These are phyloP conservation scores for Eremophila alpestris DNA, from an alignment of 2,797 vertebrate species.

Conservation along the genomic window DNA sequence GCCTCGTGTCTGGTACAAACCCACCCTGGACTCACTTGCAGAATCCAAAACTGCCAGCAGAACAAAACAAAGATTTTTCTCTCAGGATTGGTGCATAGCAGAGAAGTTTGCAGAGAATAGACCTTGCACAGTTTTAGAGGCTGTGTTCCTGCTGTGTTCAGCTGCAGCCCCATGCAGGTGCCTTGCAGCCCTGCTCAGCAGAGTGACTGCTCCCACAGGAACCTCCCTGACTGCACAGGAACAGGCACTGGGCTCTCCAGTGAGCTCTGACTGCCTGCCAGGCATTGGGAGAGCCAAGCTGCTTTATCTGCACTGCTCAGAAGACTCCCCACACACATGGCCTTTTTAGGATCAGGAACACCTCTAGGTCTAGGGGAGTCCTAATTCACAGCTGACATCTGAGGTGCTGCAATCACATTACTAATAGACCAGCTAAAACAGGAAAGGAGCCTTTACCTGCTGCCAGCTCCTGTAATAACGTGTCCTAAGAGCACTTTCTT, in stretches of 20 bases:
- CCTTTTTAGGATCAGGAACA: not conserved
- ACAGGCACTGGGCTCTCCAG: rapidly evolving
- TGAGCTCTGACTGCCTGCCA: not conserved
- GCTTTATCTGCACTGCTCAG: not conserved
- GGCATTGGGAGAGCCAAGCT: not conserved
- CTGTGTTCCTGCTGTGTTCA: not conserved
- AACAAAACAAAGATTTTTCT: not conserved
- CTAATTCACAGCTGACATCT: not conserved
- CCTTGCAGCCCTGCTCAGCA: not conserved
- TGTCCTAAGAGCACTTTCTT: conserved; percentile 43
- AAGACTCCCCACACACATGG: not conserved
- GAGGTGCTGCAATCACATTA: not conserved
- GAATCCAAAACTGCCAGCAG: not conserved
- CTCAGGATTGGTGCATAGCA: not conserved
- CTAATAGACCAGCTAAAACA: not conserved
- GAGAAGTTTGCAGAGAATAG: not conserved
- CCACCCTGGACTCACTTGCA: not conserved
- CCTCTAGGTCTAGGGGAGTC: not conserved
- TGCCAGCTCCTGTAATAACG: conserved; percentile 60
- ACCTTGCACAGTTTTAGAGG: not conserved
- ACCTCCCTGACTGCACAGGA: not conserved
- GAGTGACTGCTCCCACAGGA: not conserved
- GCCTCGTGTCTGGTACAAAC: not conserved
- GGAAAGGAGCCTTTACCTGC: conserved; percentile 22
- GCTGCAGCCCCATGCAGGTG: not conserved